Percentiles rank a stretch among this genome's conserved stretches.
Conservation (phyloP, 2,888 invertebrate species). For the Pelosia muscerda region DNA sequence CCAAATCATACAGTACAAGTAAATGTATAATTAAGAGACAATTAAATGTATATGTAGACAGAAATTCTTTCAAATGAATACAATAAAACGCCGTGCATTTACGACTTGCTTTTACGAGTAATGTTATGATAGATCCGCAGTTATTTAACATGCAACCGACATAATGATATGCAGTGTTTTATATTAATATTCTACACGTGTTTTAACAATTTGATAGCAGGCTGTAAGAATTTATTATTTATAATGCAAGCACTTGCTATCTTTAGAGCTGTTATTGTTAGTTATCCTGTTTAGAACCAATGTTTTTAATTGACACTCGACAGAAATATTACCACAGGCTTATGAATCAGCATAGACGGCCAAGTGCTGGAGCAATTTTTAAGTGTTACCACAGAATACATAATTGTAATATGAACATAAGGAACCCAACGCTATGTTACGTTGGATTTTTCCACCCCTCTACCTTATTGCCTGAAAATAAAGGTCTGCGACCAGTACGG, state of each 20-base stretch:
- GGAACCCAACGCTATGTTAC: too few species aligned
- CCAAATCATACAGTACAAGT: background rate
- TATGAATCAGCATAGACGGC: too few species aligned
- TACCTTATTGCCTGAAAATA: too few species aligned
- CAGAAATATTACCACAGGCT: background rate
- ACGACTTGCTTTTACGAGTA: background rate
- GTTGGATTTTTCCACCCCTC: too few species aligned
- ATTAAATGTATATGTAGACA: background rate
- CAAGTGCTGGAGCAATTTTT: too few species aligned
- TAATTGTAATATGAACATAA: too few species aligned
- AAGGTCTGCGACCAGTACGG: too few species aligned
- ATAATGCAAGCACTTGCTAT: conserved; percentile 5
- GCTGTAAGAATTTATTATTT: conserved; percentile 2
- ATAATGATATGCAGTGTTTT: conserved; percentile 13
- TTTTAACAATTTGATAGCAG: conserved; percentile 5
- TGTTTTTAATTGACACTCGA: conserved; percentile 1
- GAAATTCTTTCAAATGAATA: background rate
- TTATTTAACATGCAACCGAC: conserved; percentile 1
- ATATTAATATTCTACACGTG: conserved; percentile 21
- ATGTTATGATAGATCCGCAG: background rate
- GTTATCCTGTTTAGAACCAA: conserved; percentile 21
- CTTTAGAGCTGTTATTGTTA: conserved; percentile 2
- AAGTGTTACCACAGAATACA: too few species aligned
- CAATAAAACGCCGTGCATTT: conserved; percentile 8
- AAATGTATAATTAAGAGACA: too few species aligned